Percentiles rank a stretch among this genome's conserved stretches.
Evolutionary conservation across 2,113 vertebrate species (phyloP).

Genomic region (Labeo catla): DNA sequence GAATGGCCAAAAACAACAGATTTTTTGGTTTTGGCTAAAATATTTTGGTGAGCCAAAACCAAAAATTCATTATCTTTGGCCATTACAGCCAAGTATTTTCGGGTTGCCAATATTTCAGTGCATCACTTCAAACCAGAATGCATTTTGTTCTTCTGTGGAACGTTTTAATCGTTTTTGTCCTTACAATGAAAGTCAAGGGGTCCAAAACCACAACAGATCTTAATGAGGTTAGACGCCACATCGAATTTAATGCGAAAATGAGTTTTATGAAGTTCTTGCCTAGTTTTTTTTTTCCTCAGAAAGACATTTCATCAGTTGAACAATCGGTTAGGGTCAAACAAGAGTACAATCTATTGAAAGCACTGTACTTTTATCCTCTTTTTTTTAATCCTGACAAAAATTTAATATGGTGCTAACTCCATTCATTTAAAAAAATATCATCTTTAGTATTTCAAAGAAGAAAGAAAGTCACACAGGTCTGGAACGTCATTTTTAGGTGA

Average conservation of each 20-base stretch:
- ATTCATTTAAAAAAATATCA: not conserved
- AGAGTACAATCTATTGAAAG: too few species aligned
- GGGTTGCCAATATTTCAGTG: not conserved
- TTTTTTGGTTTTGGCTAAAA: too few species aligned
- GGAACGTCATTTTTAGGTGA: not conserved
- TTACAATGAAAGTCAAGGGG: not conserved
- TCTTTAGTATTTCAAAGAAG: not conserved
- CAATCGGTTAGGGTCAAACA: too few species aligned
- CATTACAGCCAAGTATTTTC: too few species aligned
- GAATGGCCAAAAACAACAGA: too few species aligned
- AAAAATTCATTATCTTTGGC: too few species aligned
- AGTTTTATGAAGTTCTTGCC: not conserved
- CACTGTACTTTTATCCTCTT: too few species aligned
- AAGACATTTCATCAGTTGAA: too few species aligned
- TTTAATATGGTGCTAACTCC: not conserved
- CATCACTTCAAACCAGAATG: not conserved
- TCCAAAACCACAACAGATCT: not conserved
- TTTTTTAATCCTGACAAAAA: not conserved
- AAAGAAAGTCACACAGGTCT: not conserved
- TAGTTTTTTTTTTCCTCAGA: not conserved
- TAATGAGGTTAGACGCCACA: not conserved
- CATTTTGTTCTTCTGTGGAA: not conserved
- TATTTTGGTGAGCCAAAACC: too few species aligned
- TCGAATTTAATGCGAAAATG: not conserved
- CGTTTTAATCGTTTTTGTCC: not conserved